Evolutionary conservation across 2,888 invertebrate genomes (phyloP), one percentile per base, ranked within the genome.

Genomic region (Reticulitermes lucifugus): DNA sequence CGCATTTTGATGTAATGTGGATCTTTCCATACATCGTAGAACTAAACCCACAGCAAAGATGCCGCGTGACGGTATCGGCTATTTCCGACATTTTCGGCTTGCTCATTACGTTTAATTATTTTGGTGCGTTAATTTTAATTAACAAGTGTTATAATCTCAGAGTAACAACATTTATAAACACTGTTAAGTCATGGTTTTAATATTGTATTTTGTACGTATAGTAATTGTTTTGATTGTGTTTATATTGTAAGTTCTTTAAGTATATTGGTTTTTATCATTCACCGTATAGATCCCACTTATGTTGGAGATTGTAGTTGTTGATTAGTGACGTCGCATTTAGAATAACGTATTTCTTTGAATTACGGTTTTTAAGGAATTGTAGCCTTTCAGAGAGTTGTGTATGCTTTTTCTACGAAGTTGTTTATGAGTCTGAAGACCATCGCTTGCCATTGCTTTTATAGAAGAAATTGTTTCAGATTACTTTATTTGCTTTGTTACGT

Each of bases 21-120:
- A 6, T 1, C 6, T 60, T n/a, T 60, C 6, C 25, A 5, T 7
- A 65, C 2, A n/a, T 65, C 65, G 25, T 1, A 25, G n/a, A 25
- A 65, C n/a, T n/a, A 25, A 65, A 25, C 25, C 25, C 65, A 65
- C 65, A 65, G 21, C 10, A 65, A 65, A 65, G 25, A 0, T 14
- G 65, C n/a, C n/a, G 9, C 65, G 14, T n/a, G n/a, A 55, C 5
- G 5, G n/a, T 65, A n/a, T n/a, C 21, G 21, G 14, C 18, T 6
- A 73, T 41, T 73, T 41, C 41, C 73, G 73, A 73, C 2, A 73
- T 41, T 73, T 22, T 60, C 12, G 18, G 51, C 55, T 70, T 81
- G 81, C 81, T 81, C 81, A 81, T 81, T 81, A 81, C 22, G 59
- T 81, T 81, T 81, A 60, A 81, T 81, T 81, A 81, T 12, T 70